Base-by-base conservation (phyloP, 2,888 invertebrate species). In the Melipona bicolor region DNA sequence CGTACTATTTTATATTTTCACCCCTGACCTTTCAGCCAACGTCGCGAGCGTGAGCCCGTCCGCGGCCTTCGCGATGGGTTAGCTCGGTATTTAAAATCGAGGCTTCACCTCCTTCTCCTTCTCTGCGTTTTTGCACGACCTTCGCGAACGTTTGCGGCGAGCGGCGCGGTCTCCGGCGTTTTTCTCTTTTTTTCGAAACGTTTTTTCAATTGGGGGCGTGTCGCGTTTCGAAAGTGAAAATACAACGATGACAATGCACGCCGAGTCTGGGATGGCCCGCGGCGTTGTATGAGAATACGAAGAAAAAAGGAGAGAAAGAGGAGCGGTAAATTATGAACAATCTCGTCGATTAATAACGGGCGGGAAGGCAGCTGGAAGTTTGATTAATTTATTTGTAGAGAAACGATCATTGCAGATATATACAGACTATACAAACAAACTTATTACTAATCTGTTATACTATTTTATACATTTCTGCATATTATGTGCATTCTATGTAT, bases 281-380 rank as follows among this genome's bases (percentile, higher is more conserved):
- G 65, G 69, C 43, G 32, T 13, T n/a, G 43, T 56, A 54, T 74
- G 77, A 78, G 79, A 50, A 19, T 27, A 65, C 13, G 6, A 3
- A n/a, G 36, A 21, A n/a, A 43, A 1, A 65, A 21, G 21, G 6
- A n/a, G 21, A n/a, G 5, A 3, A n/a, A 5, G n/a, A n/a, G 64
- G 69, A n/a, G 84, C 80, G 84, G 87, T 89, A 88, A 90, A 83
- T 84, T 84, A 87, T 76, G 84, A 80, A 81, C 74, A 76, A 78
- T 62, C 77, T 68, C 74, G 81, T 70, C 85, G 89, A 90, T 90
- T 90, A 90, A 90, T 90, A 90, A 90, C 86, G 86, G 77, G 82
- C 68, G 65, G 76, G 81, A 83, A 73, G 84, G 82, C 90, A 84
- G 88, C 88, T 88, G 89, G 81, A 87, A 80, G 77, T 78, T 43